Evolutionary conservation across 1,140 invertebrate species (phyloP), one percentile per base, ranked within the genome.

Genomic region (Drosophila novamexicana): DNA sequence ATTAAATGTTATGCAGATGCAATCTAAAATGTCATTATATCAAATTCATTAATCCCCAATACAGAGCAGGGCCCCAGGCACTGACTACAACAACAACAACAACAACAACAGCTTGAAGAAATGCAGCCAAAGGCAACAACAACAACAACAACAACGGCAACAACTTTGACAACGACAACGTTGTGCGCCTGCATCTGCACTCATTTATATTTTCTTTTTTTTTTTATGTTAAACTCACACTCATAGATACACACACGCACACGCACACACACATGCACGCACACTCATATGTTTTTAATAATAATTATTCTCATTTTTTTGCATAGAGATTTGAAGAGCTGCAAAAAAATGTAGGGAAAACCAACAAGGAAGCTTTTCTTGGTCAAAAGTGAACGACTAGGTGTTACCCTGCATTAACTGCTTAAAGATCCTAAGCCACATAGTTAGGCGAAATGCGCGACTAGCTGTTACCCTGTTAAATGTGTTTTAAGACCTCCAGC

Each of bases 11-110:
- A 90, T 90, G 85, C 85, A 90, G 85, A 90, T 90, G 85, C 85
- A 90, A 90, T 90, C 85, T 90, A 90, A 90, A 90, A 90, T 90
- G 85, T 90, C 85, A 90, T 90, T 90, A 90, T 90, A 90, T 90
- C 85, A 90, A 90, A 90, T 90, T 90, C 85, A 90, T 90, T 90
- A 90, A 90, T 90, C 84, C 84, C 79, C 72, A 75, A 81, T 79
- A 81, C 67, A 34, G 61, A 59, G 59, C 53, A 42, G 49, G 68
- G 63, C 77, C 69, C 69, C 61, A 61, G 66, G 84, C 83, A 36
- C n/a, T 18, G 52, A 37, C 61, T 53, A 45, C 73, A 71, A 16
- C 79, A 75, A 45, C 75, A 82, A 47, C 53, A 82, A 47, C 53
- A 79, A 65, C 71, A 79, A 62, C 75, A 69, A 61, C 75, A 82